Evolutionary conservation across 1,140 invertebrate genomes (phyloP), one percentile per base, ranked within the genome.

Genomic region (Amyelois transitella): DNA sequence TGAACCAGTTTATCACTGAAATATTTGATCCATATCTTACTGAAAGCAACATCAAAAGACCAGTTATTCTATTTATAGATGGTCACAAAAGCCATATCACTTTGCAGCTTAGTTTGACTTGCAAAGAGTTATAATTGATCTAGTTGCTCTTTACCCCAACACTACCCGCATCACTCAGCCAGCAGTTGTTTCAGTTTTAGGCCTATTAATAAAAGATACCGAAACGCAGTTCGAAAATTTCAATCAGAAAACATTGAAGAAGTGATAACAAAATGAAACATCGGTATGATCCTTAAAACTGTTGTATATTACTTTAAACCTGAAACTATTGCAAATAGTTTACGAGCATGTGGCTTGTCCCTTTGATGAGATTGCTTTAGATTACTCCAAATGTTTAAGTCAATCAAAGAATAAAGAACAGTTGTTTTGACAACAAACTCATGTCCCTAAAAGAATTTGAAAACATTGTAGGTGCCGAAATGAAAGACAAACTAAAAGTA

Each of bases 61-160:
- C 52, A 53, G 54, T 55, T 19, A 50, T 55, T n/a, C 17, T 50
- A 17, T 55, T 49, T 55, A 49, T 55, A 32, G 52, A 53, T 25
- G 52, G 52, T 6, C 52, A 53, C 43, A 53, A 53, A 45, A 53
- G 38, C 14, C 52, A 55, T 48, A 48, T 55, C 43, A 55, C 43
- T 32, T 48, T 55, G 20, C 53, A 55, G 14, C 17, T 55, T 6
- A 55, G 45, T 38, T 32, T 48, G 18, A 28, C 44, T 32, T 57
- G 47, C 17, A 51, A 50, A 28, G 47, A 57, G n/a, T 22, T 51
- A 28, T 21, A 43, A 19, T 51, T 50, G 47, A 51, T 43, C 14
- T 51, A 14, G 24, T 51, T 18, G 49, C 52, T 45, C 52, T 54
- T 8, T 54, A 54, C 21, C 52, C 52, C 21, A 54, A 54, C 43